Evolutionary conservation across 2,113 vertebrate species (phyloP), one percentile per base, ranked within the genome.

Genomic region (Fulmarus glacialis): DNA sequence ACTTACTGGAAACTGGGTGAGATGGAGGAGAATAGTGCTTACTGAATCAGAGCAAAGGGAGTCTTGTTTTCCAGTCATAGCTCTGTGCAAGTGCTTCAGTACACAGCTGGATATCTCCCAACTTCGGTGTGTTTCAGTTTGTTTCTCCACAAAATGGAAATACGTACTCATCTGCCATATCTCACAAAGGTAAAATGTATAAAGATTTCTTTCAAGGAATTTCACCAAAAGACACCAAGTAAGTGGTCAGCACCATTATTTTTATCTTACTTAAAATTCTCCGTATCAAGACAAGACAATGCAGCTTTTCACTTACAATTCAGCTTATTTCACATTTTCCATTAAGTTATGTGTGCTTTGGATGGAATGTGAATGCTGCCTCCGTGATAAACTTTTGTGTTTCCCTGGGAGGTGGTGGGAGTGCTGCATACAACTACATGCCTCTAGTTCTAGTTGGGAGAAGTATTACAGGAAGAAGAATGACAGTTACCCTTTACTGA

Each of bases 131-230:
- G 17, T 48, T 71, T 75, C 52, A 75, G 36, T 87, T 72, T 75
- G 17, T 52, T 87, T 50, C 43, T 84, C 23, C 50, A 30, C 12
- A 62, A 68, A 64, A 79, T 45, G 13, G 42, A 84, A 95, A 48
- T 21, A 36, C 0, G 0, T 56, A 71, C 2, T 52, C 6, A 58
- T 13, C 22, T 53, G 40, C 17, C 12, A 7, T 55, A 62, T 55
- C 29, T 70, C 74, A 70, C 17, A 70, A 32, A 79, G 34, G 48
- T 55, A 90, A 34, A 73, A 77, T 47, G 43, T 11, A 23, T 58
- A 19, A 60, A 59, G n/a, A 38, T 47, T 71, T 89, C 3, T 85
- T 72, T 60, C 20, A 84, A 77, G 11, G 9, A 58, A 82, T 66
- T 64, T 85, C 11, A 42, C 75, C 12, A 89, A 75, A 91, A 63